Evolutionary conservation across 2,888 invertebrate genomes (phyloP), one percentile per base, ranked within the genome.

Genomic region (Eupithecia dodoneata): DNA sequence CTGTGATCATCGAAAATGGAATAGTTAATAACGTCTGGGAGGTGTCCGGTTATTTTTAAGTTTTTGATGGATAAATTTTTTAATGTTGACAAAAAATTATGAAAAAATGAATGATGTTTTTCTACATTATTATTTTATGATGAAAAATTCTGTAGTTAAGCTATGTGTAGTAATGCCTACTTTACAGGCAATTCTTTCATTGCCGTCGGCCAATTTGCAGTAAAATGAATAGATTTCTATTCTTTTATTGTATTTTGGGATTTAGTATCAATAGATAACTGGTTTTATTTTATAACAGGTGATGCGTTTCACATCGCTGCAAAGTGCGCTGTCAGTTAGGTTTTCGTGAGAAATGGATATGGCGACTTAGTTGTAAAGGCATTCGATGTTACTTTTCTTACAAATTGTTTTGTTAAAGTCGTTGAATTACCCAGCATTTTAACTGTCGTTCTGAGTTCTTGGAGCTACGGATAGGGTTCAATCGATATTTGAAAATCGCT

Each of bases 1-100:
- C 93, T 94, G 94, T 94, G 94, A 94, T 94, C 94, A 93, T 93
- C 92, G 91, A 93, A 90, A 90, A 85, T 84, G 93, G 94, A 92
- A 93, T 93, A 93, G 92, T 89, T 86, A 86, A 86, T 59, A 87
- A 89, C 90, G 93, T 93, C 91, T 90, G 93, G 88, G 86, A 90
- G 85, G 88, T 88, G 89, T 88, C 92, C 91, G 91, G 90, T 93
- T 93, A 91, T 85, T 87, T 90, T 93, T 94, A 92, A 90, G 93
- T 94, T 94, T 90, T 90, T 83, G 90, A 93, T 83, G 89, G 85
- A 90, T 73, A 87, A 88, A 89, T 91, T 93, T 94, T 94, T 94
- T 91, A 91, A 91, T 87, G 89, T 92, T 92, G 85, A 82, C 86
- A 85, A 83, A 85, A 88, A 89, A 86, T 80, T 82, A 85, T 85